These are phyloP conservation scores for Argya squamiceps DNA, from an alignment of 2,797 vertebrate species.

Conservation along the genomic window DNA sequence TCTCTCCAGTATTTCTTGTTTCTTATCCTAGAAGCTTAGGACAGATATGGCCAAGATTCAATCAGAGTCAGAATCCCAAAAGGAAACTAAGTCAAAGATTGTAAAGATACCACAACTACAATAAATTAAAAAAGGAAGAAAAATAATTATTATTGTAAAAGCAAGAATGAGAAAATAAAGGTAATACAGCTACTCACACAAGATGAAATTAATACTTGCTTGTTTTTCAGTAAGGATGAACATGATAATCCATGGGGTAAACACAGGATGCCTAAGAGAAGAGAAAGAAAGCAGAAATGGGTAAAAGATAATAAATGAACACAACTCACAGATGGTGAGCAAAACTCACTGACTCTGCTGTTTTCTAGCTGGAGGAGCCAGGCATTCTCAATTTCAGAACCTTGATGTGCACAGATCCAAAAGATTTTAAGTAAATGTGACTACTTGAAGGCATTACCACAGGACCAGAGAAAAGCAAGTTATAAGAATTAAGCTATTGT, in stretches of 20 bases:
- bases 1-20: neutral
- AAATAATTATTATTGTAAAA: neutral
- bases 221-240: neutral
- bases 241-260: neutral
- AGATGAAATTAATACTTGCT: neutral
- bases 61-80: neutral
- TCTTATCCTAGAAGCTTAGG: neutral
- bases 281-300: neutral
- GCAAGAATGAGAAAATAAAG: neutral
- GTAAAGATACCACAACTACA: neutral
- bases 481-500: neutral
- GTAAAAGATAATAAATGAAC: neutral
- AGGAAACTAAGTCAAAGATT: neutral
- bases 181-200: neutral
- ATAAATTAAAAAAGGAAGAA: fast-evolving
- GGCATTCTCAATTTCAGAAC: neutral
- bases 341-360: neutral
- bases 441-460: neutral
- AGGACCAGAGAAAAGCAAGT: neutral
- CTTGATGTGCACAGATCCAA: fast-evolving
- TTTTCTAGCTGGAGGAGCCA: neutral
- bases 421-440: neutral
- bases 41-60: neutral
- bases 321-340: neutral
- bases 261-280: neutral